Evolutionary conservation across 2,797 vertebrate genomes (phyloP), one percentile per base, ranked within the genome.

Genomic region (Hyperoplus lanceolatus): DNA sequence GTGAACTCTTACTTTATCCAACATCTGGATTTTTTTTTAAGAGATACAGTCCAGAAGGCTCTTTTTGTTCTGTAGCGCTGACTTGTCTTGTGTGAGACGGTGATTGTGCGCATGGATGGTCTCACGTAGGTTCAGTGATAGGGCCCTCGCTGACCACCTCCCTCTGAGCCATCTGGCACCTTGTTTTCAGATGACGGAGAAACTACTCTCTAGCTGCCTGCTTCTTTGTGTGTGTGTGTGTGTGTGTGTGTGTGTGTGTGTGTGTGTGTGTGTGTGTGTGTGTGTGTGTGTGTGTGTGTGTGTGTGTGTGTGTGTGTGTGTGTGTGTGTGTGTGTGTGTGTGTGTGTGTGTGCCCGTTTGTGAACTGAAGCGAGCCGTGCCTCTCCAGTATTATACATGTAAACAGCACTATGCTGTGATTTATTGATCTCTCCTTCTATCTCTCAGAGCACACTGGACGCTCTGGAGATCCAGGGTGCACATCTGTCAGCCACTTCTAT

Each of bases 101-200:
- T 74, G 50, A 84, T 85, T 84, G 82, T 71, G 54, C 65, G 84
- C 86, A 75, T 89, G 90, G 89, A 80, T 91, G 88, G 86, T 75
- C 86, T 87, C 90, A 87, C 77, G 82, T 86, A 86, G 89, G 87
- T 83, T 75, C 77, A 85, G 75, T 3, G 61, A 79, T 55, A 76
- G 77, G 84, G 80, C 80, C 80, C 90, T 86, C n/a, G 9, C 80
- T 87, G 85, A 91, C 87, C 90, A 92, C 90, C 84, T 92, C 92
- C 74, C 76, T 81, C 72, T n/a, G 75, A 62, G 84, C 91, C 90
- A 91, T 92, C 93, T 93, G 93, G 73, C 89, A 82, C 73, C 85
- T 66, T 76, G 29, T 70, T 85, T 79, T 61, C 46, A 79, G 21
- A 73, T 56, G 71, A 76, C 45, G 6, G 68, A 87, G 73, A 63